Conservation (phyloP, 2,888 invertebrate genomes). For the Ennomos fuscantarius region DNA sequence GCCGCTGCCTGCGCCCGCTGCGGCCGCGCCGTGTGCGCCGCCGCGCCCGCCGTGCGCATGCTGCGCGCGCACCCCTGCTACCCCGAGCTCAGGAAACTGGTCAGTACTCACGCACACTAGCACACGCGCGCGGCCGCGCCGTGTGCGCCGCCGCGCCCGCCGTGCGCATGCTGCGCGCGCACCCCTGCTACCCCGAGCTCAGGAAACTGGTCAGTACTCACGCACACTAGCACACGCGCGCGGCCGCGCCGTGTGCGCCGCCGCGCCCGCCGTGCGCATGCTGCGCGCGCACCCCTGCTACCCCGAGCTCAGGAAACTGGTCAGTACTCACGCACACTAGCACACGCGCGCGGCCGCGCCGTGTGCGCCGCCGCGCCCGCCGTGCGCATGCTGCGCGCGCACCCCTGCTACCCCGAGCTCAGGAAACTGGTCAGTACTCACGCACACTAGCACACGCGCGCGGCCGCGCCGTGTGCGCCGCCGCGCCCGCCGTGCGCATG, state of each 20-base stretch:
- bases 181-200: constrained; percentile 56
- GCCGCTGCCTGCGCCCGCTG: constrained; percentile 57
- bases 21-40: constrained; percentile 49
- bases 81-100: constrained; percentile 53
- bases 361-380: constrained; percentile 49
- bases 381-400: constrained; percentile 51
- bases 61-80: constrained; percentile 59
- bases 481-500: too few species aligned
- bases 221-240: constrained; percentile 21
- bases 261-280: constrained; percentile 52
- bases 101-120: constrained; percentile 30
- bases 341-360: constrained; percentile 48
- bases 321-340: constrained; percentile 30
- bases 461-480: too few species aligned
- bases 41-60: constrained; percentile 52
- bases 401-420: constrained; percentile 56
- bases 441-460: too few species aligned
- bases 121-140: constrained; percentile 48
- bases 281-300: constrained; percentile 59
- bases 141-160: constrained; percentile 49
- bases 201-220: constrained; percentile 51
- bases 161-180: constrained; percentile 51
- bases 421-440: constrained; percentile 51
- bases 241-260: constrained; percentile 49
- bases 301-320: constrained; percentile 53